Evolutionary conservation across 2,113 vertebrate species (phyloP), one percentile per base, ranked within the genome.

Genomic region (Gobiocypris rarus): DNA sequence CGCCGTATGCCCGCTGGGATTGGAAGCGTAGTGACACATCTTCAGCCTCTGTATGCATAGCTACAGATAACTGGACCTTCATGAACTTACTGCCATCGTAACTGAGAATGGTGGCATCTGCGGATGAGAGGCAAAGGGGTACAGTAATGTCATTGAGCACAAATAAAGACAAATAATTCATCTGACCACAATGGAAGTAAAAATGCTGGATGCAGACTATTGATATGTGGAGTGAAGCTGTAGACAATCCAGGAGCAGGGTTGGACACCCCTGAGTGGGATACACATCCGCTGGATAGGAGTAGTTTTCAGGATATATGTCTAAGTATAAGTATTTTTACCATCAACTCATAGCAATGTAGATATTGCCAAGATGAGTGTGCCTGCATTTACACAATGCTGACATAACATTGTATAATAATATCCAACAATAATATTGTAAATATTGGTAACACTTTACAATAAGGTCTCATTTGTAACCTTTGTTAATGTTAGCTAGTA

Each of bases 1-100:
- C 95, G 14, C 98, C 98, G 1, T 97, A 99, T 5, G 97, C 98
- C 69, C 98, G 89, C 87, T 98, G 98, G 10, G 97, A 99, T 41
- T 96, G 94, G 92, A 99, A 99, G 61, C 98, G 91, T 84, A 99
- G 90, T 3, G 97, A 0, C 9, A 75, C 26, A 9, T 75, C 73
- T 52, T 75, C 73, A 31, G 43, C 73, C 73, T 75, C 45, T 17
- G 98, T 99, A 86, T 98, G 98, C 97, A 99, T 99, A 87, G 97
- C 98, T 89, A 98, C 92, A 0, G 97, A 97, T 80, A 99, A 95
- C 86, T 98, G 97, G 89, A 99, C 97, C 91, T 99, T 99, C 98
- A 99, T 99, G 83, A 98, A 99, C 95, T 98, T 99, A 65, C 97
- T 98, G 89, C 98, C 98, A 26, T 99, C 98, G 1, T 99, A 99